Evolutionary conservation across 2,113 vertebrate species (phyloP), one percentile per base, ranked within the genome.

Genomic region (Petroica traversi): DNA sequence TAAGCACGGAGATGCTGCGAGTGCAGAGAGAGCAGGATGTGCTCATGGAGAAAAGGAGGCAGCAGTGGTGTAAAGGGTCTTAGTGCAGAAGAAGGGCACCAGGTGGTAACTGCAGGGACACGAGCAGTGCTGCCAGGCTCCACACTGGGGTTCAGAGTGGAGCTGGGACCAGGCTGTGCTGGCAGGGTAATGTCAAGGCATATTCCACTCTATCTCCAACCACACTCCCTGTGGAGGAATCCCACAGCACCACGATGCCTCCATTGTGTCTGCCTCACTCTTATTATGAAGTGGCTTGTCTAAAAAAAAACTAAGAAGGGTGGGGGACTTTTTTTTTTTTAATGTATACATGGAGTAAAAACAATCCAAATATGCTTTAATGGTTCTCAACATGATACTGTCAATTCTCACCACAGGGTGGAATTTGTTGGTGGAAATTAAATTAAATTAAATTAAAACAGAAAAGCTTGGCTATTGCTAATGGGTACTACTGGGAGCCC

Each of bases 351-450:
- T 8, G 48, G 52, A 75, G 36, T 81, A 75, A 88, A 93, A 95
- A 7, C 77, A 89, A 79, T 88, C 85, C 87, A 95, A 91, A 79
- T 85, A 91, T 40, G 41, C 92, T 94, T 87, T 95, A 95, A 89
- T 95, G 93, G 89, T 89, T 96, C 94, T 91, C 94, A 89, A 92
- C 89, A 54, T 46, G 94, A 91, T 94, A 89, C 85, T 94, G 95
- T 96, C 94, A 96, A 58, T 95, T 93, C 92, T 89, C 94, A 95
- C 93, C 89, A 76, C 94, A 76, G 94, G 87, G 89, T 93, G 77
- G 91, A 95, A 95, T 95, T 95, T 94, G 84, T 85, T 91, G 78
- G 81, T 93, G 88, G 87, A 95, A 95, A 96, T 95, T 88, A 96
- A 95, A 95, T 95, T 51, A 93, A 86, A 89, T 93, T 77, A 93